Evolutionary conservation across 1,140 invertebrate genomes (phyloP).

Genomic region (Halotydeus destructor): DNA sequence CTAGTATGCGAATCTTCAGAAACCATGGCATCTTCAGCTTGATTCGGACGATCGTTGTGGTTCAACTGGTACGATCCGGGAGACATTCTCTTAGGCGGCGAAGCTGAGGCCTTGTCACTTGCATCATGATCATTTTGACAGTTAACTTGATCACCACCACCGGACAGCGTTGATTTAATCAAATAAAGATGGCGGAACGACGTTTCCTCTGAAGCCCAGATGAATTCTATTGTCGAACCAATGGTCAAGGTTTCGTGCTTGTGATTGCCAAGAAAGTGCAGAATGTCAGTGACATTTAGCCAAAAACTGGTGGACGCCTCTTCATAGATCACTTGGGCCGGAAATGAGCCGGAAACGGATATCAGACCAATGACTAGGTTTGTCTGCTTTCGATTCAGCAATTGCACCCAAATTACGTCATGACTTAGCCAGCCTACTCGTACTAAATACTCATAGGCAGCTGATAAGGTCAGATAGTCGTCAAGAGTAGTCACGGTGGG

Average conservation of each 20-base stretch:
- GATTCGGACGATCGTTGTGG: background rate
- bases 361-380: conserved; percentile 39
- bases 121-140: background rate
- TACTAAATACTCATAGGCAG: conserved; percentile 81
- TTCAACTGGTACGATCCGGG: background rate
- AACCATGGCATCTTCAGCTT: background rate
- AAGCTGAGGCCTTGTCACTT: too few species aligned
- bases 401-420: conserved; percentile 67
- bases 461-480: too few species aligned
- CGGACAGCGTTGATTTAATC: conserved; percentile 31
- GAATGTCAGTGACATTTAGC: conserved; percentile 75
- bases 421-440: conserved; percentile 79
- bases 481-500: too few species aligned
- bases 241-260: conserved; percentile 14
- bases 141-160: background rate
- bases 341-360: conserved; percentile 20
- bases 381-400: conserved; percentile 64
- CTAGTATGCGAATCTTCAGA: background rate
- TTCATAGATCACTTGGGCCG: conserved; percentile 37
- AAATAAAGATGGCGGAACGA: conserved; percentile 78
- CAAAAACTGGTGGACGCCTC: conserved; percentile 45
- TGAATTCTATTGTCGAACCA: conserved; percentile 38
- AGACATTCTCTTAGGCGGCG: background rate
- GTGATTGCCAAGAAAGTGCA: conserved; percentile 48
- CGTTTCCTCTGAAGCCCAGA: conserved; percentile 79